Base-by-base conservation (phyloP, 1,140 invertebrate genomes). In the Scaptomyza pallida region DNA sequence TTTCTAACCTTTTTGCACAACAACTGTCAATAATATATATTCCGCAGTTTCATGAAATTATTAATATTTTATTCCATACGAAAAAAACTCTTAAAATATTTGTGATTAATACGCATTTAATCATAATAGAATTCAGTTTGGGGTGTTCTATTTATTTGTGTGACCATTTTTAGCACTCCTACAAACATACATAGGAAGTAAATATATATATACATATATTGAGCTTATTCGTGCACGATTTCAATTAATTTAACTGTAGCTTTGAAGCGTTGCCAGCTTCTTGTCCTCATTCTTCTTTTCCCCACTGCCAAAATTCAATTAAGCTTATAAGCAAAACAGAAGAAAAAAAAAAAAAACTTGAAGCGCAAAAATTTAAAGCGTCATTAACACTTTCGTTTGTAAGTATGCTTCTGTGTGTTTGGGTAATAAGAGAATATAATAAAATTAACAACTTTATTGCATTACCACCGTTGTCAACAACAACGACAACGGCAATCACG, bases 371-470 rank as follows among this genome's bases (percentile, higher is more conserved):
- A 79, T 79, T 75, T 79, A 79, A 79, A 80, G 72, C 76, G 71
- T 80, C 77, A 79, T 79, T 79, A 79, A 79, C 77, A 79, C 77
- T 79, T 79, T 79, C 21, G 43, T 44, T 59, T 51, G 26, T 44
- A 5, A 30, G 2, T 43, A n/a, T 55, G 5, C 26, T 30, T 41
- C 33, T 55, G 37, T 47, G 52, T 59, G 17, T 60, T 64, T 71
- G 68, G 68, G 72, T 65, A 64, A 55, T 60, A n/a, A 23, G 16
- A 30, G 30, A 35, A 30, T 69, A 74, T 79, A 79, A 79, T 79
- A 79, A 79, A 79, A 79, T 79, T 79, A 79, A 79, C 76, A 79
- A 79, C 71, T 79, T 79, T 79, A 79, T 79, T 78, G 70, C 64
- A 78, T 60, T 69, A 59, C 60, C 68, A 59, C 37, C 75, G 43